Percentiles rank a stretch among this genome's conserved stretches.
phyloP scores from a whole-genome alignment of 1,140 invertebrate genomes.

The Drosophila tani region DNA sequence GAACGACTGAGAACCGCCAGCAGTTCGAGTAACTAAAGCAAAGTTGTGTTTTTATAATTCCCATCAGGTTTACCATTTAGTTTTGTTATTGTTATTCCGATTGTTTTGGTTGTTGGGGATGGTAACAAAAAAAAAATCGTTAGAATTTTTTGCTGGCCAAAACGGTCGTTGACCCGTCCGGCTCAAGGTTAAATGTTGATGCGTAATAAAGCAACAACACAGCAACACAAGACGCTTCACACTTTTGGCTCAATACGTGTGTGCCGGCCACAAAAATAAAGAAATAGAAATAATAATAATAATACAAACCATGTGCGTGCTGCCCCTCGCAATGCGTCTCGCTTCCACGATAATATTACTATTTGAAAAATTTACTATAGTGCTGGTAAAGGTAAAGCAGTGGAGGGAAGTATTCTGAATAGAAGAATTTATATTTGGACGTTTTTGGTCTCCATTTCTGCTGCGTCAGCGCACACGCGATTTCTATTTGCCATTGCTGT shows the following conservation, averaged over 20 bases:
- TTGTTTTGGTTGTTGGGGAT: slow-evolving; percentile 46
- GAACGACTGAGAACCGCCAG: background rate
- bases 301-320: slow-evolving; percentile 67
- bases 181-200: slow-evolving; percentile 80
- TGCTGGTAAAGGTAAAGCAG: no score
- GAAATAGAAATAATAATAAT: slow-evolving; percentile 27
- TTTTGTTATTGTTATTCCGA: slow-evolving; percentile 49
- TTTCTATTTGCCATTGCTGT: slow-evolving; percentile 42
- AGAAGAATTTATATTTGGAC: slow-evolving; percentile 22
- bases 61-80: slow-evolving; percentile 41
- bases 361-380: slow-evolving; percentile 23
- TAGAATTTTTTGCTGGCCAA: slow-evolving; percentile 76
- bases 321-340: slow-evolving; percentile 1
- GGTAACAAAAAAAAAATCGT: slow-evolving; percentile 68
- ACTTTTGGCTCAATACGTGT: slow-evolving; percentile 67
- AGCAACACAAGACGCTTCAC: slow-evolving; percentile 63
- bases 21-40: slow-evolving; percentile 37
- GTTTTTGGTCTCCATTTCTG: slow-evolving; percentile 48
- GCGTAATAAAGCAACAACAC: slow-evolving; percentile 70
- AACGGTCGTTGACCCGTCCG: slow-evolving; percentile 73
- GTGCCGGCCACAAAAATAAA: slow-evolving; percentile 26
- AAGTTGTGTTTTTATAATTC: slow-evolving; percentile 53
- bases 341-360: slow-evolving; percentile 20
- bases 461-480: slow-evolving; percentile 75
- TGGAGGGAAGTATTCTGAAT: slow-evolving; percentile 15